Evolutionary conservation across 2,113 vertebrate species (phyloP).

Genomic region (Nyctibius bracteatus): DNA sequence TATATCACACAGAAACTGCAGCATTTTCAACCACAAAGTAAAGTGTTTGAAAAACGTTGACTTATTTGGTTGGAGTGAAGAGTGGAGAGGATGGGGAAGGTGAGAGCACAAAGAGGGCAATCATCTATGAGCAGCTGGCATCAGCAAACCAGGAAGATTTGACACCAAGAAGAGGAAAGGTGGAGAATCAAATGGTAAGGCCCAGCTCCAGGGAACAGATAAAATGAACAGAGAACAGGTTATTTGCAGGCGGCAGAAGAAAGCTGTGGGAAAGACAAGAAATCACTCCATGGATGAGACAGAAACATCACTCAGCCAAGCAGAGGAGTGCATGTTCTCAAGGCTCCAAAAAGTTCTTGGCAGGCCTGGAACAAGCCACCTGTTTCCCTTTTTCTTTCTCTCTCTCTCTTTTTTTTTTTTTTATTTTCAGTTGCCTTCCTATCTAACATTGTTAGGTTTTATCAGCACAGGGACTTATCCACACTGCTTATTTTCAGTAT

Average conservation of each 20-base stretch:
- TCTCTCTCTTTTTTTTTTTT: not conserved
- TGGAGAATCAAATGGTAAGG: not conserved
- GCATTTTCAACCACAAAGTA: not conserved
- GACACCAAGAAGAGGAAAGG: not conserved
- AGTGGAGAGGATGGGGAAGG: not conserved
- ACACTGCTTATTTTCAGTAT: not conserved
- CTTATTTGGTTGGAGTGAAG: not conserved
- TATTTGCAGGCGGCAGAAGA: not conserved
- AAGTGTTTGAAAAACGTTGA: not conserved
- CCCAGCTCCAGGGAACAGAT: not conserved
- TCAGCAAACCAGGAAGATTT: not conserved
- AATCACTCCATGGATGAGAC: not conserved
- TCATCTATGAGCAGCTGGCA: not conserved
- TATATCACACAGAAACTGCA: not conserved
- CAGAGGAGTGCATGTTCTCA: slow-evolving; percentile 9
- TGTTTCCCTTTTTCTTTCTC: not conserved
- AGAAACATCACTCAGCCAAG: not conserved
- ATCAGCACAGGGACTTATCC: not conserved
- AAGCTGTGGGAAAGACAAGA: not conserved
- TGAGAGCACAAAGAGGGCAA: not conserved
- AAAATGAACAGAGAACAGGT: not conserved
- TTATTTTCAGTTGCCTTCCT: not conserved
- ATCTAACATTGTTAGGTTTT: not conserved
- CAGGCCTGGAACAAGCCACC: slow-evolving; percentile 13
- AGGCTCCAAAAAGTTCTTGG: slow-evolving; percentile 34